Base-by-base conservation (phyloP, 2,113 vertebrate genomes). In the Upupa epops region DNA sequence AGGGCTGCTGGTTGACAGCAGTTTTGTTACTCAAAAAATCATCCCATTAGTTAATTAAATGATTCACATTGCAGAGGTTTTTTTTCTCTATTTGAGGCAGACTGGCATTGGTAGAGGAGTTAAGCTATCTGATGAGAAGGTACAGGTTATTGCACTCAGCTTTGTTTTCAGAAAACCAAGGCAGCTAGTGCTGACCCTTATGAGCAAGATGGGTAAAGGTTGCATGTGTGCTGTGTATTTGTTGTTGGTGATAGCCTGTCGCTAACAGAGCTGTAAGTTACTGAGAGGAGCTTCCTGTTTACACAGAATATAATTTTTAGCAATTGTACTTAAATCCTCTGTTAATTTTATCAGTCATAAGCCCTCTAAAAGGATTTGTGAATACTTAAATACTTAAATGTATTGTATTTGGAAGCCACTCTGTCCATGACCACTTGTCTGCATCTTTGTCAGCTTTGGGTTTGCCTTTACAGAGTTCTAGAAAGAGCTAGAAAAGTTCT, bases 141-240 rank as follows among this genome's bases (percentile, higher is more conserved):
- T 52, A 13, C 17, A 68, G 21, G 17, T 37, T 45, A 0, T 80
- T 20, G 5, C 37, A 68, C 25, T 90, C 7, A n/a, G 49, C 13
- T 13, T 60, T 66, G 83, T 58, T 69, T 52, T 40, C 21, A 54
- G 69, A 60, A 68, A 60, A 22, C 29, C 14, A 28, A 21, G 29
- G 26, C 28, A 79, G 25, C 36, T 81, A 29, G 31, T 65, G 49
- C 46, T 78, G 28, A 42, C 16, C 2, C 4, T 69, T 70, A 29
- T 59, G 21, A 25, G 66, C 22, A 72, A 31, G 19, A 26, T 0
- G 2, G 54, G 40, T 9, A 25, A 34, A 19, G 29, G 3, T 26
- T 68, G 49, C 22, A 12, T 20, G 13, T 0, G 0, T 84, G 34
- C 25, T 46, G 24, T 60, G 25, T 42, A 6, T 54, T 65, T 52